Conservation (phyloP, 1,140 invertebrate species). For the Mycetomoellerius zeteki region DNA sequence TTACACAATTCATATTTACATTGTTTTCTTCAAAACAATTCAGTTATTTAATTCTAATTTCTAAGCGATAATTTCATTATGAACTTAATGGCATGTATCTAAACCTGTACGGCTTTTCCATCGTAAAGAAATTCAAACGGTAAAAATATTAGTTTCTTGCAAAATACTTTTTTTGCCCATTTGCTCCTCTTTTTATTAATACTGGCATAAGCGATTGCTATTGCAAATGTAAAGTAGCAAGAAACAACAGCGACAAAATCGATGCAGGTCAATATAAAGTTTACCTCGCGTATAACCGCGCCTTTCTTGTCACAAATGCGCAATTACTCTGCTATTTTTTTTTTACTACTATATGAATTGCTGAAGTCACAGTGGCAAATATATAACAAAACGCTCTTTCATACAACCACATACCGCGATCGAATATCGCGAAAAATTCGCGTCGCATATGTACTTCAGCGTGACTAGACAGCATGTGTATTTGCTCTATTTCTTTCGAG, state of each 20-base stretch:
- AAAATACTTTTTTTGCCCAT: background rate
- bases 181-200: background rate
- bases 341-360: slow-evolving; percentile 37
- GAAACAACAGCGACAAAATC: background rate
- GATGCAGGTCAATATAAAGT: slow-evolving; percentile 20
- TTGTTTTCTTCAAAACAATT: background rate
- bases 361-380: slow-evolving; percentile 1
- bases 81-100: background rate
- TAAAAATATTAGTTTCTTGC: background rate
- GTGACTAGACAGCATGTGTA: background rate
- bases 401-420: slow-evolving; percentile 20
- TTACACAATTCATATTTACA: slow-evolving; percentile 32
- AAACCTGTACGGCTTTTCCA: slow-evolving; percentile 3
- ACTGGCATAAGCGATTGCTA: background rate
- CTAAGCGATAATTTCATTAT: background rate
- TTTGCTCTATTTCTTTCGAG: background rate
- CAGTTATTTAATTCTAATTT: slow-evolving; percentile 25
- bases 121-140: background rate
- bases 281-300: slow-evolving; percentile 23
- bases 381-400: slow-evolving; percentile 61
- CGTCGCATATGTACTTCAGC: background rate
- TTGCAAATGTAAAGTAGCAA: background rate
- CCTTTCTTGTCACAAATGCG: slow-evolving; percentile 55
- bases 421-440: slow-evolving; percentile 26
- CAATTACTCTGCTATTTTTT: slow-evolving; percentile 54